Conservation (phyloP, 2,797 vertebrate genomes). For the Hafferia zeledoni region DNA sequence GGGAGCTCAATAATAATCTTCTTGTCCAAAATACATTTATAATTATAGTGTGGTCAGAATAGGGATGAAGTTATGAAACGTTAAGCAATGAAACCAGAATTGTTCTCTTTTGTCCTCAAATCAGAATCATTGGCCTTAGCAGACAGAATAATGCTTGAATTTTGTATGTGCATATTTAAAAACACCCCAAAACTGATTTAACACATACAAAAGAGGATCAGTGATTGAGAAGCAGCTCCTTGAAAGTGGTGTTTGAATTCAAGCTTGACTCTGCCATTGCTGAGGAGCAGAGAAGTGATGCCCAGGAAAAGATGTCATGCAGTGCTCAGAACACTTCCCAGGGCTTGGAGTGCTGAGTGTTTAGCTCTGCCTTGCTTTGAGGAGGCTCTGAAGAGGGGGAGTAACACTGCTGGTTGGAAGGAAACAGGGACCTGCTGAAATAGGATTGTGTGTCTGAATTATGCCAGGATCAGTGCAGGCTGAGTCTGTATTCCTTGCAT, state of each 20-base stretch:
- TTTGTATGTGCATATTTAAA: neutral
- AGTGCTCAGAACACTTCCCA: neutral
- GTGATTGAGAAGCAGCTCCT: neutral
- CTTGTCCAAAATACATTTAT: conserved; percentile 7
- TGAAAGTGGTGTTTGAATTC: neutral
- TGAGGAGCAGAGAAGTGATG: neutral
- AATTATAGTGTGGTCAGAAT: neutral
- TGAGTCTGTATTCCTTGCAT: neutral
- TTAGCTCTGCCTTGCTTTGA: neutral
- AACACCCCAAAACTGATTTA: neutral
- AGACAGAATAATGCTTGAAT: neutral
- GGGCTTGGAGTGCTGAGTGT: neutral
- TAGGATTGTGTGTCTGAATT: neutral
- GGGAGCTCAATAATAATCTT: conserved; percentile 9
- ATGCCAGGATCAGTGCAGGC: neutral
- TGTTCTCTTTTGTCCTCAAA: neutral
- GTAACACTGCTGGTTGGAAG: neutral
- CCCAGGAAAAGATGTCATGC: neutral
- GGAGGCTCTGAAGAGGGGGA: neutral
- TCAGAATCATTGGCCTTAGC: neutral
- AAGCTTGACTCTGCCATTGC: neutral
- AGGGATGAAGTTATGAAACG: neutral
- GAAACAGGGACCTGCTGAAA: neutral
- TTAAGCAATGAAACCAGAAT: neutral
- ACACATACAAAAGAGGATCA: neutral